Evolutionary conservation across 2,113 vertebrate species (phyloP).

Genomic region (Microcebus jonahi): DNA sequence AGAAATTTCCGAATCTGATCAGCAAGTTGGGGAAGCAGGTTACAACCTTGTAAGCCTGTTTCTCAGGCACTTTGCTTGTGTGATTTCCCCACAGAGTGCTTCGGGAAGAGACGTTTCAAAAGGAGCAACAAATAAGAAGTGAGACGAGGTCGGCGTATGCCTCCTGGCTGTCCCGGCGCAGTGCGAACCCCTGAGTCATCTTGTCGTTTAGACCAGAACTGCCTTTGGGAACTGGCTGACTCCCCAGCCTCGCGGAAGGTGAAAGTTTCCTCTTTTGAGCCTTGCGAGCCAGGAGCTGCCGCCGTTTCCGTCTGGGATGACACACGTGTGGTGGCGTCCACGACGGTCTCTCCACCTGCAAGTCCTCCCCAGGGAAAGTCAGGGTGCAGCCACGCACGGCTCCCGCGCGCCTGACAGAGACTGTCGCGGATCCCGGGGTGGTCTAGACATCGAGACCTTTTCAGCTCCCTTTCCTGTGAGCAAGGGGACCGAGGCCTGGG

Average conservation of each 20-base stretch:
- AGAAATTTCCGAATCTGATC: background rate
- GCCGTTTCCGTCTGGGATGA: background rate
- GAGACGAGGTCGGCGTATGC: accelerated
- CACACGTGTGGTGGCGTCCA: accelerated
- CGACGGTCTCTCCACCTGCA: too few species aligned
- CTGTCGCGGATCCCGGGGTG: accelerated
- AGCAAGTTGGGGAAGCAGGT: background rate
- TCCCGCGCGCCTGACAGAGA: accelerated
- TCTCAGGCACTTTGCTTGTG: background rate
- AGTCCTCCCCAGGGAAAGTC: background rate
- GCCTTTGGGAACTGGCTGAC: accelerated
- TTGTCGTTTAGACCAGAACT: background rate
- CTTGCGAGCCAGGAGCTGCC: accelerated
- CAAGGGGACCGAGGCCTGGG: background rate
- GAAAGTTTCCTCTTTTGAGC: background rate
- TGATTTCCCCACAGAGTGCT: background rate
- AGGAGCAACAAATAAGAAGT: background rate
- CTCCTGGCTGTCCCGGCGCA: background rate
- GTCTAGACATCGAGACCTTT: accelerated
- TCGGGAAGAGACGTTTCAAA: background rate
- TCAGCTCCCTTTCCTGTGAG: background rate
- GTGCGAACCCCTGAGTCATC: background rate
- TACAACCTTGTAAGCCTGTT: background rate
- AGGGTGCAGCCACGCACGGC: accelerated
- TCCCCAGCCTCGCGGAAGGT: accelerated